Percentiles rank a stretch among this genome's conserved stretches.
Evolutionary conservation across 2,888 invertebrate species (phyloP).

Genomic region (Hipparchia sbordonii): DNA sequence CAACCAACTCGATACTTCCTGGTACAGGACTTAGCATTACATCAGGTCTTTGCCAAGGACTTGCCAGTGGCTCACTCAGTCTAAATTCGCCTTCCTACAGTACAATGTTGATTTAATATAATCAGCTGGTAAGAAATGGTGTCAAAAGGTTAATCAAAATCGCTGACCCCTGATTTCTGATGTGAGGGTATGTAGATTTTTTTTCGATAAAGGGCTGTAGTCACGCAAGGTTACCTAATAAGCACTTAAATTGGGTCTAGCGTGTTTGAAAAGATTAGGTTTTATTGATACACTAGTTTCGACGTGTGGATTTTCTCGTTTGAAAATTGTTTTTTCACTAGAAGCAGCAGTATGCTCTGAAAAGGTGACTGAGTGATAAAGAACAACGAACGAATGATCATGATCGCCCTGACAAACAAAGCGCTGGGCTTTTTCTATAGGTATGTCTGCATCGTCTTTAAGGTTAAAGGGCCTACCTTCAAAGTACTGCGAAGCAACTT

Average conservation of each 20-base stretch:
- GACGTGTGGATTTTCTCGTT: background rate
- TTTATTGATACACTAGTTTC: conserved; percentile 5
- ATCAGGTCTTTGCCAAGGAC: too few species aligned
- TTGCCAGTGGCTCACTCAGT: too few species aligned
- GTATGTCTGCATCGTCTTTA: too few species aligned
- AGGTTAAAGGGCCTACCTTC: too few species aligned
- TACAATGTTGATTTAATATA: background rate
- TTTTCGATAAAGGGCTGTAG: conserved; percentile 20
- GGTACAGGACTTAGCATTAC: too few species aligned
- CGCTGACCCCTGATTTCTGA: conserved; percentile 27
- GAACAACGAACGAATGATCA: too few species aligned
- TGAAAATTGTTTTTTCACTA: background rate
- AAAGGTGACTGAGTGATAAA: background rate
- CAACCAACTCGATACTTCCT: too few species aligned
- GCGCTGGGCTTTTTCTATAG: too few species aligned
- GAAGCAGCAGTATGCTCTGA: background rate
- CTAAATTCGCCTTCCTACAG: background rate
- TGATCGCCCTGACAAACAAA: too few species aligned
- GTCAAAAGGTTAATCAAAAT: conserved; percentile 37
- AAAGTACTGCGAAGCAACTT: too few species aligned
- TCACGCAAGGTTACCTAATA: conserved; percentile 23
- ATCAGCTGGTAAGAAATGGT: conserved; percentile 12
- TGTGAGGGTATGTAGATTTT: conserved; percentile 19
- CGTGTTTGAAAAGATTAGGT: conserved; percentile 18
- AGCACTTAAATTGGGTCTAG: conserved; percentile 11